Evolutionary conservation across 1,140 invertebrate genomes (phyloP), one percentile per base, ranked within the genome.

Genomic region (Calephelis virginiensis): DNA sequence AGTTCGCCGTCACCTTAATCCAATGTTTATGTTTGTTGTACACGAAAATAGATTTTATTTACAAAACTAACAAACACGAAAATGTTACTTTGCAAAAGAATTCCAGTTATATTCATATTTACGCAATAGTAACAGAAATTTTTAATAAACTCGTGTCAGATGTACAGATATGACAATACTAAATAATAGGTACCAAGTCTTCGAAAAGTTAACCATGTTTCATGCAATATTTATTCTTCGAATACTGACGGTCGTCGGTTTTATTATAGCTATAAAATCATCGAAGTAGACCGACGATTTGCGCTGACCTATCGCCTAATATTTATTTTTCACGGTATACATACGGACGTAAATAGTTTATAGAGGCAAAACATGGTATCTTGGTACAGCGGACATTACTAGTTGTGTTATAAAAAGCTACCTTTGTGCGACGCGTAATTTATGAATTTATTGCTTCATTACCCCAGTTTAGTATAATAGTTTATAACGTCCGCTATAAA

Each of bases 251-350:
- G 83, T 86, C 83, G 85, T 87, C 87, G 78, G 82, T 82, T 90
- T 90, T 90, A 90, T 89, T 89, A 90, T 79, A 76, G 83, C 82
- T 81, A 88, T 90, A 87, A 90, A 90, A 78, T 74, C 77, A 70
- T 66, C 77, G 76, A 76, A 79, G 77, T 79, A 83, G 83, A 84
- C 80, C 75, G 70, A 72, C 70, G 75, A 85, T 89, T 89, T 86
- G 80, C 76, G 75, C 76, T 81, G 83, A 89, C 89, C 85, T 90
- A 87, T 83, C 74, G 76, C 64, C 73, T 72, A 84, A 84, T 87
- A 89, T 90, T 88, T 90, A 82, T 87, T 90, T 86, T 90, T 85
- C 87, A 86, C 81, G 82, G 81, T 83, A 84, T 84, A 85, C 80
- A 78, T 80, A 74, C 64, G 76, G 77, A 86, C 64, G 76, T 78